Base-by-base conservation (phyloP, 2,113 vertebrate species). In the Neolamprologus ventralis region DNA sequence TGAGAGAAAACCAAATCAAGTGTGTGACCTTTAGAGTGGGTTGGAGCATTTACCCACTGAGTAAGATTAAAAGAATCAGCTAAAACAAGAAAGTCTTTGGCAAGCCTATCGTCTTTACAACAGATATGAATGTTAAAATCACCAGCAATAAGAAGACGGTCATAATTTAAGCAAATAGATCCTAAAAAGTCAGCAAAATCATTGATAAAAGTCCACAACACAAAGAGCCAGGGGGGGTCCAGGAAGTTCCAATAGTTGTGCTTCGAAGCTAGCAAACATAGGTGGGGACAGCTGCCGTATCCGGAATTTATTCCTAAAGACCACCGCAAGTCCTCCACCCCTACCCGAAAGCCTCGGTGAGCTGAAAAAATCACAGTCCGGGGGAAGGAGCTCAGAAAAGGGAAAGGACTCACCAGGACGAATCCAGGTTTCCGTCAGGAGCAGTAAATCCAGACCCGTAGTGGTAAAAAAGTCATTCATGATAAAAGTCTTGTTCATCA, bases 231-330 rank as follows among this genome's bases (percentile, higher is more conserved):
- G 54, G 21, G 21, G 11, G 12, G 12, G 21, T 14, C 21, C 21
- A 26, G 21, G 12, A 57, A 57, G 54, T 57, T 57, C 21, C 54
- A 55, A 57, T 57, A 26, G 0, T 14, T 5, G 21, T 55, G 54
- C 21, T 55, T 57, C 4, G 0, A 57, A 57, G 12, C 4, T 57
- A 26, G 0, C 54, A 55, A 55, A 55, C 54, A 55, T 26, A 2
- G 21, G 7, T 1, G 54, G 54, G 54, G 54, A 0, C 23, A 57
- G 23, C 54, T 26, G 12, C 54, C 4, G 3, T 14, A 57, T 57
- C 12, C 7, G 0, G 23, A 57, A 57, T 57, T 57, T 26, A 57
- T 57, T 57, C 12, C 54, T 57, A 3, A 26, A 57, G 54, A 57
- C 23, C 54, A 57, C 23, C 7, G 1, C 54, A 26, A 14, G 54